These are phyloP conservation scores for Protophormia terraenovae DNA, from an alignment of 2,888 invertebrate species.

Conservation along the genomic window DNA sequence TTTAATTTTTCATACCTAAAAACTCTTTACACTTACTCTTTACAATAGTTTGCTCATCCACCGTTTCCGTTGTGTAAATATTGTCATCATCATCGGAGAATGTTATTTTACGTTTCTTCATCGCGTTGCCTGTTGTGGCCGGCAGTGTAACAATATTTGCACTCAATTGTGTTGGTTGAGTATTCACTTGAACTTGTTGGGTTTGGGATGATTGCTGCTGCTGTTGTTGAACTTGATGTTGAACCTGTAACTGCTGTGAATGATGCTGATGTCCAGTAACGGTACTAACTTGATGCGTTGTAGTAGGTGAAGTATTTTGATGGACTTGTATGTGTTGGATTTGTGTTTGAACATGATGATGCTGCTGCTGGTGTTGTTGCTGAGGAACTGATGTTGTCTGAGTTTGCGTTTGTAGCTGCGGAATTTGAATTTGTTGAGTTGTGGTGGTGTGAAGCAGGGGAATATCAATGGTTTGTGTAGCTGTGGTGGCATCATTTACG, in stretches of 20 bases:
- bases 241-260: constrained; percentile 77
- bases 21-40: constrained; percentile 75
- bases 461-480: constrained; percentile 71
- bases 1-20: too few relatives aligned
- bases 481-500: constrained; percentile 75
- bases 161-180: constrained; percentile 71
- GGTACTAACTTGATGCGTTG: constrained; percentile 59
- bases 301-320: constrained; percentile 70
- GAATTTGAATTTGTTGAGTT: constrained; percentile 79
- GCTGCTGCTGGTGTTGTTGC: constrained; percentile 71
- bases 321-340: constrained; percentile 78
- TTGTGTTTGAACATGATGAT: constrained; percentile 78
- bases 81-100: constrained; percentile 81
- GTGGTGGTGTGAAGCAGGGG: constrained; percentile 66
- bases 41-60: constrained; percentile 79
- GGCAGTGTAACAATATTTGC: constrained; percentile 75
- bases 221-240: constrained; percentile 70
- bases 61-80: constrained; percentile 80
- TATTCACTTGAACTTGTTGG: constrained; percentile 70
- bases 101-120: constrained; percentile 80
- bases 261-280: constrained; percentile 72
- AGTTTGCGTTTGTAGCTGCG: constrained; percentile 74
- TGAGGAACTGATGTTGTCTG: constrained; percentile 70
- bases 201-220: constrained; percentile 55
- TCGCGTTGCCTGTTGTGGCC: constrained; percentile 67